Percentiles rank a stretch among this genome's conserved stretches.
Evolutionary conservation across 2,888 invertebrate species (phyloP).

Genomic region (Nemurella pictetii): DNA sequence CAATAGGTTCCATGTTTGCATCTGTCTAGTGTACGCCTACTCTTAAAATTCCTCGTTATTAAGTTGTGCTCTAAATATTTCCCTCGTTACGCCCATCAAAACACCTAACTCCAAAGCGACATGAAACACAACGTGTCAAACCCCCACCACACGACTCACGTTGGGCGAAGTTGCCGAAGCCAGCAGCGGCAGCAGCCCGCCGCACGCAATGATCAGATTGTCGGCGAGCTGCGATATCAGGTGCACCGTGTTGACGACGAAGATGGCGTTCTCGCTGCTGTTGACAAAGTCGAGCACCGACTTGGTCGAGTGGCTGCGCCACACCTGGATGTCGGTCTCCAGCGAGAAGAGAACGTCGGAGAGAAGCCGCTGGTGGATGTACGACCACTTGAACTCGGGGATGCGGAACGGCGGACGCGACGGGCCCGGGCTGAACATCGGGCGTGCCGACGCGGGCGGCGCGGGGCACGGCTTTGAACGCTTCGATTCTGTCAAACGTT

Average conservation of each 20-base stretch:
- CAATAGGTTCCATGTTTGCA: no score
- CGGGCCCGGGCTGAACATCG: constrained; percentile 92
- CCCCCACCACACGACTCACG: constrained; percentile 63
- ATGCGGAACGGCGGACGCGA: constrained; percentile 96
- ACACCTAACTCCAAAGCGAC: no score
- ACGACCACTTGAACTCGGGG: constrained; percentile 99
- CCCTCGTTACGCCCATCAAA: no score
- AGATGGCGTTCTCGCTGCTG: constrained; percentile 97
- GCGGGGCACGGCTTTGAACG: constrained; percentile 55
- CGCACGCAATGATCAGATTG: constrained; percentile 98
- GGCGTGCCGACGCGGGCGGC: constrained; percentile 60
- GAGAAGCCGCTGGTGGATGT: constrained; percentile 93
- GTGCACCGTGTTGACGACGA: constrained; percentile 99
- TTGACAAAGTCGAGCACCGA: constrained; percentile 98
- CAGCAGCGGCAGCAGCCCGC: constrained; percentile 91
- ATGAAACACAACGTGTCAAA: no score
- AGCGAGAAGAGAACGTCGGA: constrained; percentile 95
- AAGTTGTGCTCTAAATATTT: no score
- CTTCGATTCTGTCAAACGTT: constrained; percentile 55
- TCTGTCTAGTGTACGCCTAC: no score
- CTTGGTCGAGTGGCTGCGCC: constrained; percentile 85
- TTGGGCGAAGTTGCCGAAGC: constrained; percentile 99
- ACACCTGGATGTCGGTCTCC: constrained; percentile 90
- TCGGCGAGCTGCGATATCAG: constrained; percentile 98
- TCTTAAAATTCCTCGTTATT: no score